These are phyloP conservation scores for Hemaris fuciformis DNA, from an alignment of 2,888 invertebrate species.

Conservation along the genomic window DNA sequence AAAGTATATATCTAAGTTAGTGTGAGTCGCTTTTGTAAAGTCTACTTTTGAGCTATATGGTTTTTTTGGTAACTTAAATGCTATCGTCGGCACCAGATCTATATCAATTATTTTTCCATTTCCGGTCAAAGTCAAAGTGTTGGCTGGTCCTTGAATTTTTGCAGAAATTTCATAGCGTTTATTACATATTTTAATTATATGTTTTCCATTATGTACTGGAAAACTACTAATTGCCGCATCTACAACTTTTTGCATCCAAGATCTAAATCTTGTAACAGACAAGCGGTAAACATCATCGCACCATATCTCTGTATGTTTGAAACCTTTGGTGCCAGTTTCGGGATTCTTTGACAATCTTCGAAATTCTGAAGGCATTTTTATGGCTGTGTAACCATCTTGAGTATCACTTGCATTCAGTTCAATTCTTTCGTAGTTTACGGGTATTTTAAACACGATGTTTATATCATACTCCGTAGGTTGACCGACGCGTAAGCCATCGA, in stretches of 20 bases:
- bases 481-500: constrained; percentile 57
- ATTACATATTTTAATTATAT: constrained; percentile 38
- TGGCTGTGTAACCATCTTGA: constrained; percentile 42
- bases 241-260: constrained; percentile 60
- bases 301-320: constrained; percentile 50
- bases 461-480: constrained; percentile 60
- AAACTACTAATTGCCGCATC: constrained; percentile 46
- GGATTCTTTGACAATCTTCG: constrained; percentile 48
- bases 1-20: constrained; percentile 44
- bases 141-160: constrained; percentile 57
- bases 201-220: constrained; percentile 39
- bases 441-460: constrained; percentile 51
- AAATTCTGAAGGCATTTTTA: constrained; percentile 58
- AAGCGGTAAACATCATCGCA: constrained; percentile 45
- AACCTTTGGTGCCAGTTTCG: constrained; percentile 44
- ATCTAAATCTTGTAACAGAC: constrained; percentile 43
- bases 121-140: constrained; percentile 48
- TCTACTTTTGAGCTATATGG: constrained; percentile 42
- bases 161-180: constrained; percentile 39
- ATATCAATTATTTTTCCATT: constrained; percentile 50
- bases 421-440: constrained; percentile 51
- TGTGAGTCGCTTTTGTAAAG: constrained; percentile 38
- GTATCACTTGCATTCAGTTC: constrained; percentile 35
- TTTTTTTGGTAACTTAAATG: constrained; percentile 44
- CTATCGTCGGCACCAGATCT: constrained; percentile 59